phyloP scores from a whole-genome alignment of 2,113 vertebrate genomes.

The Elephas maximus region DNA sequence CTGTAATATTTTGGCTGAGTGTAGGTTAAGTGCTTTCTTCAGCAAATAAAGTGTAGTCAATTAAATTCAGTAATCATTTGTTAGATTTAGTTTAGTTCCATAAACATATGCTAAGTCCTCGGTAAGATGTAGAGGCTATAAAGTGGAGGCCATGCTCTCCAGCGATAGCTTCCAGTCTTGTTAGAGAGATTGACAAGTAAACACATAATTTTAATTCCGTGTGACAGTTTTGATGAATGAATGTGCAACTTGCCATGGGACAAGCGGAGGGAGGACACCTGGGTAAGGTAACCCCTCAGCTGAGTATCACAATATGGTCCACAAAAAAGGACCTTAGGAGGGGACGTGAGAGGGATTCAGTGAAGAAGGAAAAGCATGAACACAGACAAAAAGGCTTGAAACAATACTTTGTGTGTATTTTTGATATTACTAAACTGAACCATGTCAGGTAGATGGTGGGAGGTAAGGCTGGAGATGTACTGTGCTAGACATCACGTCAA shows the following conservation, averaged over 20 bases:
- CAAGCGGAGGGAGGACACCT: neutral
- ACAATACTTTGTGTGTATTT: neutral
- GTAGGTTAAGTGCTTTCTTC: neutral
- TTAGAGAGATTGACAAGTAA: too few species aligned
- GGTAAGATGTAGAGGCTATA: neutral
- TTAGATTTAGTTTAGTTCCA: neutral
- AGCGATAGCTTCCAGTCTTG: neutral
- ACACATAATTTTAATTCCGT: neutral
- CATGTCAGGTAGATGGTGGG: too few species aligned
- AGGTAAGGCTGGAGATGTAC: neutral
- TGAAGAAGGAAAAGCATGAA: neutral
- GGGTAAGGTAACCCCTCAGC: neutral
- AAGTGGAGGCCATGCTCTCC: neutral
- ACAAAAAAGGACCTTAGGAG: neutral
- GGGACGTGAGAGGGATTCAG: neutral
- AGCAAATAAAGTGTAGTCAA: neutral
- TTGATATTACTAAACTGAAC: neutral
- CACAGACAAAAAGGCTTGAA: neutral
- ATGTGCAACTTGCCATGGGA: neutral
- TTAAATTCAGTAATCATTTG: neutral
- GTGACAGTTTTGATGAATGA: neutral
- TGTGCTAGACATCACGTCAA: neutral
- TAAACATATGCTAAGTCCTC: neutral
- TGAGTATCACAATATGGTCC: neutral
- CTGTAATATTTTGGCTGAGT: neutral